Conservation (phyloP, 2,797 vertebrate species). For the Enteromius anoplus region DNA sequence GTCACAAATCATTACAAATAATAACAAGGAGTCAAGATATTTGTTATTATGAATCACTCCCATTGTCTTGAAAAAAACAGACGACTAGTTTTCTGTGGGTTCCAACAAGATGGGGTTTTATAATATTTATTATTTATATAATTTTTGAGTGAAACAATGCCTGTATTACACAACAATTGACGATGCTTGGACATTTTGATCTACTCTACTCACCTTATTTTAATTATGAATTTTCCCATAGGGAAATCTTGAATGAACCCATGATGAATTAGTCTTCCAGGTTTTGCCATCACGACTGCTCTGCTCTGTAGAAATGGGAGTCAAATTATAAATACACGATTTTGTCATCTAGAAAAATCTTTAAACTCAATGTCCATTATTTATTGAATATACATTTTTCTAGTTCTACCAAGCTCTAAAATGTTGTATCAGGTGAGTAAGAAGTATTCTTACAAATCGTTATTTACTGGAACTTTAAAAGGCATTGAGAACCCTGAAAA, state of each 20-base stretch:
- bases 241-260: neutral
- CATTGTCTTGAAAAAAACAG: neutral
- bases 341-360: neutral
- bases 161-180: neutral
- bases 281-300: neutral
- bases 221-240: neutral
- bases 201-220: neutral
- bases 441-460: neutral
- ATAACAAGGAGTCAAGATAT: neutral
- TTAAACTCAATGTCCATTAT: no score
- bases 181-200: neutral
- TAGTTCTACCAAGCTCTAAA: neutral
- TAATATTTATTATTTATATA: neutral
- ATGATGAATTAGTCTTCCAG: neutral
- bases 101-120: neutral
- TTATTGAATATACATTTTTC: neutral
- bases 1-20: neutral
- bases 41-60: neutral
- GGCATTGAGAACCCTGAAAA: neutral
- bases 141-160: neutral
- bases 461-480: neutral
- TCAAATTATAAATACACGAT: neutral
- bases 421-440: neutral
- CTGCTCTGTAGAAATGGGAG: neutral
- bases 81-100: neutral